These are phyloP conservation scores for Rhamphomyia laevipes DNA, from an alignment of 2,888 invertebrate species.

Conservation along the genomic window DNA sequence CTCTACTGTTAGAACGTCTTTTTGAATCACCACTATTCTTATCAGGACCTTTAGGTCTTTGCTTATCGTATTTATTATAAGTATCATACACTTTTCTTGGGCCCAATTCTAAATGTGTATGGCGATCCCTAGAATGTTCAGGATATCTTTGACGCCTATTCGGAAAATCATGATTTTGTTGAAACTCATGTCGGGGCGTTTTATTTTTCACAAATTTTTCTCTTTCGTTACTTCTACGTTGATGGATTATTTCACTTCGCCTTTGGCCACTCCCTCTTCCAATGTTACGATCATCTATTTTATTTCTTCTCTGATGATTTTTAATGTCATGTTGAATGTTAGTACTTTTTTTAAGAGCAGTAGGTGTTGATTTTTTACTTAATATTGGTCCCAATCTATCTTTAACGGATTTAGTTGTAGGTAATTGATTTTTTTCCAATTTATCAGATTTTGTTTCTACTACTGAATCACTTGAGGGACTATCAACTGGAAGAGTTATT, in stretches of 20 bases:
- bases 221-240: background rate
- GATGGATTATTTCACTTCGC: background rate
- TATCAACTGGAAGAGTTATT: conserved; percentile 42
- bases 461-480: conserved; percentile 37
- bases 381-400: conserved; percentile 56
- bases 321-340: background rate
- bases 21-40: background rate
- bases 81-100: no score
- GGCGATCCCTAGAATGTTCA: background rate
- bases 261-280: background rate
- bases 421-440: conserved; percentile 19
- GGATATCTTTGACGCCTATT: background rate
- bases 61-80: background rate
- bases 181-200: background rate
- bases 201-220: background rate
- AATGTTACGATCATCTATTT: background rate
- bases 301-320: background rate
- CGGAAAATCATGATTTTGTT: background rate
- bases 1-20: no score
- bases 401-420: conserved; percentile 51
- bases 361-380: background rate
- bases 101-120: no score
- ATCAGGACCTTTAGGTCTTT: background rate
- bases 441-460: conserved; percentile 40
- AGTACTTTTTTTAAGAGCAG: background rate